phyloP scores from a whole-genome alignment of 2,797 vertebrate genomes.

The Pipistrellus pygmaeus region DNA sequence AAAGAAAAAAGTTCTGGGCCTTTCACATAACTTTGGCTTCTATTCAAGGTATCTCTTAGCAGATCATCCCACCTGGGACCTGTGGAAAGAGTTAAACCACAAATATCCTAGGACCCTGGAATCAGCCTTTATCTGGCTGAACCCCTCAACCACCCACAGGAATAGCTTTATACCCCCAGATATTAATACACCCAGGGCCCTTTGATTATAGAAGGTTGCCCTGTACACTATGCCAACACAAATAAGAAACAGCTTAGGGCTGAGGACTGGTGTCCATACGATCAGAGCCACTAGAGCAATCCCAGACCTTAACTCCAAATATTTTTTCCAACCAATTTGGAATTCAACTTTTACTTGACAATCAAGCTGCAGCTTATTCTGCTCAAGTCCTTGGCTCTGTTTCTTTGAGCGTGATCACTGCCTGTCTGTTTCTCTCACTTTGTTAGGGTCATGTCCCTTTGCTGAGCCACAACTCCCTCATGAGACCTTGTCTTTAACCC shows the following conservation, averaged over 20 bases:
- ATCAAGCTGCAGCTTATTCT: background rate
- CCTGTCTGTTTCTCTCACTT: background rate
- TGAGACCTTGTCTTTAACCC: background rate
- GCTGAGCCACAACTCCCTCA: background rate
- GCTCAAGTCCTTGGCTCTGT: background rate
- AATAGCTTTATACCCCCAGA: background rate
- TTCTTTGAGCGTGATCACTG: background rate
- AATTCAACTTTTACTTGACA: conserved; percentile 11
- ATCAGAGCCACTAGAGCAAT: background rate
- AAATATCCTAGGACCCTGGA: background rate
- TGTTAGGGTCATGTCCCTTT: background rate
- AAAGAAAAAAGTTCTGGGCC: background rate
- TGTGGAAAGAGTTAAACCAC: background rate
- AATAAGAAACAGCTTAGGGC: conserved; percentile 1
- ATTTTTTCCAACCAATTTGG: background rate
- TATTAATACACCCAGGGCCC: background rate
- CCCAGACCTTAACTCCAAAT: background rate
- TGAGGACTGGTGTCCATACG: background rate
- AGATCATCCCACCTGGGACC: background rate
- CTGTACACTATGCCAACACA: background rate
- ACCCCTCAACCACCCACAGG: background rate
- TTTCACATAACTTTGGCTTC: background rate
- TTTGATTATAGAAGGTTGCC: background rate
- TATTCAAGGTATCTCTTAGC: background rate
- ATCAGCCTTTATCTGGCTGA: background rate